Base-by-base conservation (phyloP, 2,113 vertebrate genomes). In the Melanostigma gelatinosum region DNA sequence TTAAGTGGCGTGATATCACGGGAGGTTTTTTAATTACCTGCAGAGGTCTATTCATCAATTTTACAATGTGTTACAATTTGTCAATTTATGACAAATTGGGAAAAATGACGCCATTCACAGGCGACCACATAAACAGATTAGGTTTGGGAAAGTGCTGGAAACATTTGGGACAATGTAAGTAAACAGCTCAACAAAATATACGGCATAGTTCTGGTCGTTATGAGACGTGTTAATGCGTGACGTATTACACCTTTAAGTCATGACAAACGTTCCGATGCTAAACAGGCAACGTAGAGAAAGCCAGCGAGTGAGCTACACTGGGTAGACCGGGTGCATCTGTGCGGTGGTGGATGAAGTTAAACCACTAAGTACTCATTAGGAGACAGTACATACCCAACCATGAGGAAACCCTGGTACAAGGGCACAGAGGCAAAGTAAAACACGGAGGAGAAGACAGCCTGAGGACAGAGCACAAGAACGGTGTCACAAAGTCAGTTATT, bases 401-500 rank as follows among this genome's bases (percentile, higher is more conserved):
- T 99, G 90, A 99, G 97, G 94, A 99, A 99, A 34, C 98, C 98
- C 94, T 99, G 98, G 95, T 99, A 99, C 88, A 99, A 93, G 27
- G 98, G 97, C 82, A 99, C 96, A 1, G 98, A 99, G 18, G 98
- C 98, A 78, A 99, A 99, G 93, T 96, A 99, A 96, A 99, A 99
- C 77, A 99, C 92, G 8, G 98, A 99, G 54, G 98, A 99, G 90
- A 99, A 99, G 24, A 99, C 97, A 1, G 98, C 98, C 98, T 99
- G 92, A 80, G 46, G 84, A 44, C 32, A 63, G 24, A 42, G 15
- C 57, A 64, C 20, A 48, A 20, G n/a, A 72, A 60, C 0, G 8
- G 11, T 55, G 63, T 22, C 27, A 55, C 27, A 6, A 60, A 48
- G 58, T 75, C 4, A 32, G 75, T 55, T 34, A 20, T 15, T 48